Base-by-base conservation (phyloP, 2,888 invertebrate genomes). In the Lithophane ornitopus region DNA sequence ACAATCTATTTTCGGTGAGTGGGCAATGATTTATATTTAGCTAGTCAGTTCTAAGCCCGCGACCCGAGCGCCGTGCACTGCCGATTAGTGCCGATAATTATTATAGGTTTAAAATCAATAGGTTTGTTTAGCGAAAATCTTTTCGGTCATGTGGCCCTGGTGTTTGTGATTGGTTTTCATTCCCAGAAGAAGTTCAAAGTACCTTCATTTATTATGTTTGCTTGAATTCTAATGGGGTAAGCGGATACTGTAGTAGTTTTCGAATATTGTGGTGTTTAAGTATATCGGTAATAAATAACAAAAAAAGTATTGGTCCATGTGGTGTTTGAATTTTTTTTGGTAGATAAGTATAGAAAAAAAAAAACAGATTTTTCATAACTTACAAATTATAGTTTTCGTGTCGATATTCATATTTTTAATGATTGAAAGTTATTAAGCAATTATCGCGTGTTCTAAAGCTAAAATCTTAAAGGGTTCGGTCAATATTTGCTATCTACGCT, bases 21-120 rank as follows among this genome's bases (percentile, higher is more conserved):
- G 66, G 70, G 72, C 70, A 79, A 86, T 75, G 70, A 81, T 78
- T 72, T 87, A 87, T 87, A 88, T 87, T 88, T 88, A 82, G 85
- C 74, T 73, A 76, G 75, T 82, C 65, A n/a, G 73, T 76, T 73
- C 41, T 73, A 80, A 84, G 83, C n/a, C 63, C 75, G 86, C 86
- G 80, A 68, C 61, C 28, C 41, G 71, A 85, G 28, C 68, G 71
- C 78, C 54, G 67, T 66, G 78, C 62, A 52, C 54, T 34, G 54
- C 12, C 72, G 69, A 78, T 56, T 56, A 66, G 71, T 63, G 73
- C 63, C 70, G 70, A 71, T 71, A 70, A 70, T 67, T 34, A 54
- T 34, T 46, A 44, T 26, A 82, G 65, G 78, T 71, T 82, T 69
- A 66, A 71, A 78, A 82, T 65, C n/a, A 52, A 76, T 74, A 70